These are phyloP conservation scores for Tubulanus polymorphus DNA, from an alignment of 2,888 invertebrate genomes.

Conservation along the genomic window DNA sequence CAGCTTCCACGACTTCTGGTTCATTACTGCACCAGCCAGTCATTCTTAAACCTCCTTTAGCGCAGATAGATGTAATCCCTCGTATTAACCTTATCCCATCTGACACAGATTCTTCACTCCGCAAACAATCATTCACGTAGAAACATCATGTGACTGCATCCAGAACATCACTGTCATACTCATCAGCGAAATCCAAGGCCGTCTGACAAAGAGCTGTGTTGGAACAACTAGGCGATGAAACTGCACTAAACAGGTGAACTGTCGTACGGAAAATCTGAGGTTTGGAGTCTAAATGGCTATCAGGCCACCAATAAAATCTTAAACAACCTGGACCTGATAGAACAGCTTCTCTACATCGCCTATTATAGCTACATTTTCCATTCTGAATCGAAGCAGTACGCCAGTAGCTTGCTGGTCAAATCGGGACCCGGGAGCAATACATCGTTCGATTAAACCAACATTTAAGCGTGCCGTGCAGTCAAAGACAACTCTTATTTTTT, in stretches of 20 bases:
- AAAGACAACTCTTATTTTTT: conserved; percentile 22
- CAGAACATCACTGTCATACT: no score
- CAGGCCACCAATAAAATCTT: conserved; percentile 10
- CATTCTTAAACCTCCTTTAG: conserved; percentile 11
- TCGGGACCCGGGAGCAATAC: neutral
- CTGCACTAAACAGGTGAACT: conserved; percentile 12
- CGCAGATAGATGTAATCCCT: conserved; percentile 1
- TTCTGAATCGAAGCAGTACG: conserved; percentile 21
- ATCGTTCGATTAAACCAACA: no score
- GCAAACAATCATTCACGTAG: conserved; percentile 13
- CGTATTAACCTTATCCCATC: conserved; percentile 1
- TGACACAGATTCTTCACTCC: neutral
- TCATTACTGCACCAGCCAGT: conserved; percentile 5
- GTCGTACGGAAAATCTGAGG: conserved; percentile 6
- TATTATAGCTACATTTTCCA: conserved; percentile 7
- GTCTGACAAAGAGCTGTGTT: conserved; percentile 5
- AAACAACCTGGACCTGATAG: conserved; percentile 9
- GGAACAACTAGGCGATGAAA: conserved; percentile 8
- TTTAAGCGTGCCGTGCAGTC: no score
- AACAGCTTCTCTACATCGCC: conserved; percentile 5
- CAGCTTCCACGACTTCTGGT: neutral
- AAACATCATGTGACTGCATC: conserved; percentile 2
- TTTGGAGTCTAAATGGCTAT: conserved; percentile 1
- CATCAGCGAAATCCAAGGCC: neutral
- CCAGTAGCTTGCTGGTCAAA: conserved; percentile 2